Conservation (phyloP, 2,888 invertebrate genomes). For the Amiota communis region DNA sequence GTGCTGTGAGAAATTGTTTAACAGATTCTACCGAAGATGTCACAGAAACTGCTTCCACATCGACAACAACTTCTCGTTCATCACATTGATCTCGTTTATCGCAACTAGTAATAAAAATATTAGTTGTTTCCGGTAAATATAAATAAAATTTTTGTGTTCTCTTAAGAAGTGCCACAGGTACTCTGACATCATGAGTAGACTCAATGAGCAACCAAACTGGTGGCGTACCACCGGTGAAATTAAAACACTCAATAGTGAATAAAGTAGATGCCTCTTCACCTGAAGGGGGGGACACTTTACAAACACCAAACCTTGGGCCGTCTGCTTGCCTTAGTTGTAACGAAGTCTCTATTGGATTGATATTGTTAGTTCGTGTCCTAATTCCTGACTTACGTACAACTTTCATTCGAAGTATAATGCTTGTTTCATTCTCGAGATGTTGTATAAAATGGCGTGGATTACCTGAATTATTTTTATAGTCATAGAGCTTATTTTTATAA, state of each 20-base stretch:
- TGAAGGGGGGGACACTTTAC: too few relatives aligned
- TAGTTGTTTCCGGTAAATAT: conserved; percentile 18
- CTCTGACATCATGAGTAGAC: background rate
- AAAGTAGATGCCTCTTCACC: too few relatives aligned
- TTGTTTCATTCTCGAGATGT: background rate
- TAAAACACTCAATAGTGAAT: too few relatives aligned
- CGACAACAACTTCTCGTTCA: rapidly evolving
- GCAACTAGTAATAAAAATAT: conserved; percentile 22
- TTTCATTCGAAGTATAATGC: conserved; percentile 20
- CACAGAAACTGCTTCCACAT: background rate
- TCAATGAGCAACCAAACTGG: background rate
- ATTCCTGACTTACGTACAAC: background rate
- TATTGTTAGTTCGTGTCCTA: too few relatives aligned
- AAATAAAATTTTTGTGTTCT: background rate
- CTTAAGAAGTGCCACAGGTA: background rate
- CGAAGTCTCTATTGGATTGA: too few relatives aligned
- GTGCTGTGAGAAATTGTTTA: background rate
- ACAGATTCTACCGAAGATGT: background rate
- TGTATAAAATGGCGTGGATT: background rate
- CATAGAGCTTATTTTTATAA: background rate
- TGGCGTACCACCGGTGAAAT: too few relatives aligned
- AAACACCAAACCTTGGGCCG: too few relatives aligned
- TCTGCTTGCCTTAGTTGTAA: too few relatives aligned
- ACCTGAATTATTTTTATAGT: background rate
- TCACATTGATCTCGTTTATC: conserved; percentile 36